These are phyloP conservation scores for Coreoperca whiteheadi DNA, from an alignment of 2,113 vertebrate species.

Conservation along the genomic window DNA sequence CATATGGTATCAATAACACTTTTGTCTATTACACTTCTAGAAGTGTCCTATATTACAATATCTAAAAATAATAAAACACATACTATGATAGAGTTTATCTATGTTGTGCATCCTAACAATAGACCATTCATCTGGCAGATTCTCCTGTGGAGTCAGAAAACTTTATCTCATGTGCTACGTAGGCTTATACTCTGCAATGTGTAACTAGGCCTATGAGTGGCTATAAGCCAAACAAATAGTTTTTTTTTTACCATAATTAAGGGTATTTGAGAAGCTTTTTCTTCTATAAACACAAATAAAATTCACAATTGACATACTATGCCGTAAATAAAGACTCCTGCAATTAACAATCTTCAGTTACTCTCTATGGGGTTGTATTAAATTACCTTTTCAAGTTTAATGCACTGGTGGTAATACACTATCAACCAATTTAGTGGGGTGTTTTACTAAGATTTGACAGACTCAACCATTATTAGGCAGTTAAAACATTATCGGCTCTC, in stretches of 20 bases:
- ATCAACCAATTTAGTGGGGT: constrained; percentile 8
- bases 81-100: neutral
- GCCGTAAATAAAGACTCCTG: constrained; percentile 11
- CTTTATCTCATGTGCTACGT: neutral
- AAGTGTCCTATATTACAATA: constrained; percentile 8
- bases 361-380: neutral
- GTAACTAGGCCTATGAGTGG: too few species aligned
- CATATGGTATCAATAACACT: neutral
- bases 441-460: constrained; percentile 19
- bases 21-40: neutral
- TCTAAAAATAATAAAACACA: neutral
- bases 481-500: constrained; percentile 46
- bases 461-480: constrained; percentile 51
- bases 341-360: neutral
- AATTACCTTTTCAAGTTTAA: neutral
- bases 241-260: neutral
- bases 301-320: constrained; percentile 1
- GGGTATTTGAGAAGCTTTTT: constrained; percentile 5
- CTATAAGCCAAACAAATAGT: neutral
- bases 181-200: neutral
- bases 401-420: neutral
- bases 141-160: neutral
- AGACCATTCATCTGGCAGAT: neutral
- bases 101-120: neutral
- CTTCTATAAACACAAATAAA: constrained; percentile 35